phyloP scores from a whole-genome alignment of 2,888 invertebrate species.

The Thymelicus lineola region DNA sequence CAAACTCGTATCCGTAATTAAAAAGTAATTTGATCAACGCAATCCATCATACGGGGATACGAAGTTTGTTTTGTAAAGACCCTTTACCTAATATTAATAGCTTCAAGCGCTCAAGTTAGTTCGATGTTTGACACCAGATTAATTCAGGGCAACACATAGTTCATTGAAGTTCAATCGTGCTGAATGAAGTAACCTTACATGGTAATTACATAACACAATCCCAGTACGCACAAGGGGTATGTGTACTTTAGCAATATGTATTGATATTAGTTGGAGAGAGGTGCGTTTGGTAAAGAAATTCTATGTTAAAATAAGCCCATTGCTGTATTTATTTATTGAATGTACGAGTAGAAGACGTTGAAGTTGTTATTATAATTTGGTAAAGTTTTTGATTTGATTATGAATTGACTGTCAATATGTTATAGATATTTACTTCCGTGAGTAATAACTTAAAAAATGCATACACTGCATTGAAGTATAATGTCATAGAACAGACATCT shows the following conservation, averaged over 20 bases:
- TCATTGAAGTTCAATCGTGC: conserved; percentile 12
- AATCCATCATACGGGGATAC: conserved; percentile 1
- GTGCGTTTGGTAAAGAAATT: too few species aligned
- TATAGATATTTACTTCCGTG: too few species aligned
- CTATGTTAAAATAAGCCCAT: too few species aligned
- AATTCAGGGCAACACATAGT: conserved; percentile 6
- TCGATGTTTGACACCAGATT: conserved; percentile 13
- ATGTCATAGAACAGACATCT: too few species aligned
- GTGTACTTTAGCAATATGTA: too few species aligned
- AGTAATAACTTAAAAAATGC: not conserved
- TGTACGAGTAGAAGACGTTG: too few species aligned
- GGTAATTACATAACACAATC: conserved; percentile 4
- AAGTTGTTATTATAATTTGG: too few species aligned
- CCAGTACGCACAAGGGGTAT: not conserved
- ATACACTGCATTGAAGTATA: too few species aligned
- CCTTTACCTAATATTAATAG: conserved; percentile 13
- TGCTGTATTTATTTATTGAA: too few species aligned
- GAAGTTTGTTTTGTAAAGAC: conserved; percentile 10
- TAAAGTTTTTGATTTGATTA: too few species aligned
- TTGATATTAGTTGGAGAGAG: too few species aligned
- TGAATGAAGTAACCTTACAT: not conserved
- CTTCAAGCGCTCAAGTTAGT: conserved; percentile 1
- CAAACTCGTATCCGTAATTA: conserved; percentile 3
- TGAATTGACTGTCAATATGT: too few species aligned
- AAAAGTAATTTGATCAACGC: conserved; percentile 5